phyloP scores from a whole-genome alignment of 2,888 invertebrate species.

The Drosophila phalerata region DNA sequence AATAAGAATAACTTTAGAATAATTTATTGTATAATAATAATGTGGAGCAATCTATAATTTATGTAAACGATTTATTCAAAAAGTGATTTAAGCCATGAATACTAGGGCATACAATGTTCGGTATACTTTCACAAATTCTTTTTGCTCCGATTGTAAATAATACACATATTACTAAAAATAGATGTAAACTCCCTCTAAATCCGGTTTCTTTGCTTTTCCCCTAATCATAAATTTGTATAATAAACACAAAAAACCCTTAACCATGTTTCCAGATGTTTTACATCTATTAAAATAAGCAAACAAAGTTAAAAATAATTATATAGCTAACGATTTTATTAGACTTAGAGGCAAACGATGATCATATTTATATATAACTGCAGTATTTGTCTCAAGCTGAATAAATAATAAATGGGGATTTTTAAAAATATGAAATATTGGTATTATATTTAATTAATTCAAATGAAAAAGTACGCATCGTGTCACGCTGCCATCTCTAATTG shows the following conservation, averaged over 20 bases:
- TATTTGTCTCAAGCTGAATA: background rate
- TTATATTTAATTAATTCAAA: too few species aligned
- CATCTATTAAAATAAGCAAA: background rate
- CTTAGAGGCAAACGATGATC: background rate
- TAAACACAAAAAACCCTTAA: constrained; percentile 3
- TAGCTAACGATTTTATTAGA: constrained; percentile 4
- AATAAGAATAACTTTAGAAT: background rate
- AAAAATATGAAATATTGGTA: too few species aligned
- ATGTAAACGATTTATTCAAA: too few species aligned
- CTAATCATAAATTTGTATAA: constrained; percentile 15
- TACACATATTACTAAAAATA: constrained; percentile 23
- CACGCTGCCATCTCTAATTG: background rate
- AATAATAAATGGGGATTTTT: too few species aligned
- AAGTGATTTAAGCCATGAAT: background rate
- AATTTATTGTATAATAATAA: background rate
- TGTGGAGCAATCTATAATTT: background rate
- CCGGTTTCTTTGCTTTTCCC: constrained; percentile 62
- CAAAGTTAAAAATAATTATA: constrained; percentile 25
- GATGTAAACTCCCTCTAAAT: constrained; percentile 43
- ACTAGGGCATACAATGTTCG: background rate
- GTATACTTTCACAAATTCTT: background rate
- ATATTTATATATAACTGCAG: background rate
- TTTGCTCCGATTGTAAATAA: constrained; percentile 24
- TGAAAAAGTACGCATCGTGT: background rate
- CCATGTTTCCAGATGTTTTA: background rate